A percentile compares a stretch with the other conserved stretches of the same genome.
Conservation (phyloP, 2,113 vertebrate genomes). For the Carollia perspicillata region DNA sequence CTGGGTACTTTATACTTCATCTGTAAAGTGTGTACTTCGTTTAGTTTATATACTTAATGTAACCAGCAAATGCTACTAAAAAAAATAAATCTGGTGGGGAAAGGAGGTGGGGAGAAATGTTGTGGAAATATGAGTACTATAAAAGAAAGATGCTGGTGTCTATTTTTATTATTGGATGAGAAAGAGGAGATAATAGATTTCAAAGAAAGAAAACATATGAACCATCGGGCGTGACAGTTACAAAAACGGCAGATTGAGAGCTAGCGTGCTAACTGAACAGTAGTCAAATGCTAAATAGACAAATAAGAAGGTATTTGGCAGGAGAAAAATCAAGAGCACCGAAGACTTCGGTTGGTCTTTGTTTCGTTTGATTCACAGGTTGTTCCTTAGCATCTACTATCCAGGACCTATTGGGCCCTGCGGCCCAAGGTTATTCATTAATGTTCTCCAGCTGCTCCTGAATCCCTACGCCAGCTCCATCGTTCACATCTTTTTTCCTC, state of each 20-base stretch:
- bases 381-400: background rate
- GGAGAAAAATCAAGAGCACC: background rate
- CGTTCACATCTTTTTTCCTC: slow-evolving; percentile 57
- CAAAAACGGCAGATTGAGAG: background rate
- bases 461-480: slow-evolving; percentile 50
- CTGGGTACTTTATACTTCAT: background rate
- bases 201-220: background rate
- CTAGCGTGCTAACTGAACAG: background rate
- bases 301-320: background rate
- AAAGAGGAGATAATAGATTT: background rate
- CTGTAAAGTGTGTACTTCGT: background rate
- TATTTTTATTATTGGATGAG: background rate
- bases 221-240: background rate
- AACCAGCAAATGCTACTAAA: background rate
- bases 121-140: background rate
- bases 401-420: slow-evolving; percentile 31
- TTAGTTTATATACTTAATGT: background rate
- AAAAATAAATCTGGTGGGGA: background rate
- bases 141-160: background rate
- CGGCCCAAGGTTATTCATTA: slow-evolving; percentile 60
- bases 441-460: slow-evolving; percentile 63
- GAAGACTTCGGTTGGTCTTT: background rate
- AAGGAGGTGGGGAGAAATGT: background rate
- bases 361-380: slow-evolving; percentile 7
- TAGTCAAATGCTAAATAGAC: background rate